phyloP scores from a whole-genome alignment of 2,797 vertebrate species.

The Phoxinus dragarum region DNA sequence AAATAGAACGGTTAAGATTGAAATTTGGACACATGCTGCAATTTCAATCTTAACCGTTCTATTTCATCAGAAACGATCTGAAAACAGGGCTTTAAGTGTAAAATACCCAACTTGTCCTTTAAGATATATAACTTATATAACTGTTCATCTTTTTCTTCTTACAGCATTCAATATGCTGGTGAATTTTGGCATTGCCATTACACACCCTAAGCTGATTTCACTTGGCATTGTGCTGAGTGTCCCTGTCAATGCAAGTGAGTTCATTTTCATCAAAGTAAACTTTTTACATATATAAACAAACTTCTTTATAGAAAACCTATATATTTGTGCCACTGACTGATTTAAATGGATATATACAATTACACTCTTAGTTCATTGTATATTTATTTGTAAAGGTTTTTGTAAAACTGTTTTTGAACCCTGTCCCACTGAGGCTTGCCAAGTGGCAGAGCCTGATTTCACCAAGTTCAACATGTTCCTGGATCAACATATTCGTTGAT shows the following conservation, averaged over 20 bases:
- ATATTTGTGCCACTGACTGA: not conserved
- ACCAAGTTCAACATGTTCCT: too few species aligned
- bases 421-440: not conserved
- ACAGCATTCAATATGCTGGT: conserved; percentile 96
- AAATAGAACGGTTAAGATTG: too few species aligned
- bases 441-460: too few species aligned
- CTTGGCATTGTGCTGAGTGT: conserved; percentile 95
- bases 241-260: conserved; percentile 94
- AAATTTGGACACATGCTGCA: too few species aligned
- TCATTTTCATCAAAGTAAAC: not conserved
- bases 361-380: not conserved
- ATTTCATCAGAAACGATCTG: too few species aligned
- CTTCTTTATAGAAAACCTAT: not conserved
- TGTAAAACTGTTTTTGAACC: not conserved
- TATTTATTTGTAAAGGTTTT: not conserved
- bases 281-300: not conserved
- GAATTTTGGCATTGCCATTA: conserved; percentile 97
- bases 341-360: not conserved
- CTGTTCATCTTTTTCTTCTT: conserved; percentile 9
- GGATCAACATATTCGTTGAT: too few species aligned
- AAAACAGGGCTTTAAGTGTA: too few species aligned
- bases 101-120: too few species aligned
- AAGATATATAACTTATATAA: conserved; percentile 25
- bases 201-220: conserved; percentile 94
- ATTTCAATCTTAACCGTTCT: too few species aligned